Base-by-base conservation (phyloP, 2,797 vertebrate genomes). In the Neosilurus mollespiculum region DNA sequence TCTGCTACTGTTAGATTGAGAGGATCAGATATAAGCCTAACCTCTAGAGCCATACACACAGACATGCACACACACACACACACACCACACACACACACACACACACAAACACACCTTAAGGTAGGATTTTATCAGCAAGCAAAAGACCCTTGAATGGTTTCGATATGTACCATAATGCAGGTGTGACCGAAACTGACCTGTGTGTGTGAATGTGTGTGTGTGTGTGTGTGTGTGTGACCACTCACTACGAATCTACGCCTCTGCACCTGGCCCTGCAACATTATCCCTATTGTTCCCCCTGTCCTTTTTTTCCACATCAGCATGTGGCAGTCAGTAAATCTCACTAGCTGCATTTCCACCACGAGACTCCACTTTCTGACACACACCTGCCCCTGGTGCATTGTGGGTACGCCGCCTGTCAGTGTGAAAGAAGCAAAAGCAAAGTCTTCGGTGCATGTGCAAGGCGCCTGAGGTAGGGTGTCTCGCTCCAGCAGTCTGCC, bases 91-190 rank as follows among this genome's bases (percentile, higher is more conserved):
- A 56, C 11, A 67, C 62, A 54, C 49, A 70, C 84, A 86, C 12
- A 54, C 3, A 71, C 51, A 10, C 24, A 82, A 70, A 56, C 11
- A 67, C 62, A 54, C 49, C 73, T 72, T 67, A 54, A 78, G 78
- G 20, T 86, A 53, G 24, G 53, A 20, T 77, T 77, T 89, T 90
- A 88, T 90, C 90, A 88, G 73, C n/a, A 70, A 51, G 26, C 66
- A 34, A 83, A 77, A 84, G 64, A 80, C 65, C 79, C 69, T 61
- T 78, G 78, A 83, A 76, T 76, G 81, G 81, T 85, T 82, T 83
- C 86, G 86, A 87, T 88, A 79, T 78, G 83, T 73, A n/a, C 67
- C 73, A 70, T 73, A 85, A 65, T 67, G 83, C 82, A 85, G 87
- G 81, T 86, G 80, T 81, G 86, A 83, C 70, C 85, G 75, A 54